These are phyloP conservation scores for Bombus picipes DNA, from an alignment of 1,140 invertebrate genomes.

Conservation along the genomic window DNA sequence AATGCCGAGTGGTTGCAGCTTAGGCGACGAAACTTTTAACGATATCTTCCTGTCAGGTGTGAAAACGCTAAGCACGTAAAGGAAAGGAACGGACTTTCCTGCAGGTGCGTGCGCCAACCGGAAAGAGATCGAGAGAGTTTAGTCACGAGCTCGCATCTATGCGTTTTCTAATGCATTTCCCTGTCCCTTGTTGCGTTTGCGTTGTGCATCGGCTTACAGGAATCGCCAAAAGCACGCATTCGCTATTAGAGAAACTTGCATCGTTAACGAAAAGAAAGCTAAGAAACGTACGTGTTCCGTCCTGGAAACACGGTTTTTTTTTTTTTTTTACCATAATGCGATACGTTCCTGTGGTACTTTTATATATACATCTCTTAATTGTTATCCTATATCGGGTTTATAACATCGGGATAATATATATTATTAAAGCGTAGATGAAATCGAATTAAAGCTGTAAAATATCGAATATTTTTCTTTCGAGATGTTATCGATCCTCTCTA, in stretches of 20 bases:
- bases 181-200: background rate
- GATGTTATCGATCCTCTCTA: no score
- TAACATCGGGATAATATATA: no score
- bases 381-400: no score
- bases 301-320: background rate
- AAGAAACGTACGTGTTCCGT: background rate
- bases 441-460: no score
- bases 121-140: conserved; percentile 61
- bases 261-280: conserved; percentile 6
- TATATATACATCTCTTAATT: no score
- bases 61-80: conserved; percentile 29
- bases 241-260: conserved; percentile 5
- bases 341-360: no score
- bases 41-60: conserved; percentile 62
- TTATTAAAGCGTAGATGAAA: no score
- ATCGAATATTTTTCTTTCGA: no score
- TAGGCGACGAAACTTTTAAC: conserved; percentile 36
- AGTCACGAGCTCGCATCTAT: conserved; percentile 50
- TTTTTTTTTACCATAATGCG: fast-evolving
- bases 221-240: background rate
- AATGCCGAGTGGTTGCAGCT: conserved; percentile 21
- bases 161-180: conserved; percentile 16
- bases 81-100: conserved; percentile 20
- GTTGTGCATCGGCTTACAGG: background rate
- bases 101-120: conserved; percentile 49